Conservation (phyloP, 2,113 vertebrate genomes). For the Saccopteryx bilineata region DNA sequence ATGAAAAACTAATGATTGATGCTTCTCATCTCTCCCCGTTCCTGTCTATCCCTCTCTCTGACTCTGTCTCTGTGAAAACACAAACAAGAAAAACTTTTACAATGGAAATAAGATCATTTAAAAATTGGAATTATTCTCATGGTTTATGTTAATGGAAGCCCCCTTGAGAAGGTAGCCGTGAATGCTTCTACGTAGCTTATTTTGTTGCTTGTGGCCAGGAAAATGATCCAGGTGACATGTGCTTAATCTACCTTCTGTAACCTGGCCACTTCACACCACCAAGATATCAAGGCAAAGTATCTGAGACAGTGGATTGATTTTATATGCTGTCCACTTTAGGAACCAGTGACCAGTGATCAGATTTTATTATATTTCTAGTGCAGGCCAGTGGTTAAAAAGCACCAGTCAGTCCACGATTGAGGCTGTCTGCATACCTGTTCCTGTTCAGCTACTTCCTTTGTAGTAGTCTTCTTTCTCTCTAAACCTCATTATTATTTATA, state of each 20-base stretch:
- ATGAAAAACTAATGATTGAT: too few relatives aligned
- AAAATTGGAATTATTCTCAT: slow-evolving; percentile 31
- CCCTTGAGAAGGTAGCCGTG: background rate
- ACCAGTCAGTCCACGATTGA: background rate
- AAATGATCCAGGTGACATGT: background rate
- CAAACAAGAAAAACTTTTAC: background rate
- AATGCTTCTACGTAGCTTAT: background rate
- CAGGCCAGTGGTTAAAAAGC: background rate
- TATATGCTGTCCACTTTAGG: background rate
- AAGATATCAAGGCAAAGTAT: background rate
- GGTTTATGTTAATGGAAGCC: background rate
- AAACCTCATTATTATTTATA: background rate
- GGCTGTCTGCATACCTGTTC: background rate
- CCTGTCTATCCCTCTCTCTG: too few relatives aligned
- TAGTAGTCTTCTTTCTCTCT: background rate
- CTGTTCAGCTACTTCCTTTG: slow-evolving; percentile 3
- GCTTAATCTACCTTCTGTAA: background rate
- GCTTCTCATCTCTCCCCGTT: too few relatives aligned
- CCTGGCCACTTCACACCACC: background rate
- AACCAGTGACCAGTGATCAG: background rate
- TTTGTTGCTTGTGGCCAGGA: slow-evolving; percentile 16
- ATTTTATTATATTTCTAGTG: background rate
- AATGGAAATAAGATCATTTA: background rate
- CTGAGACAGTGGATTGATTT: background rate
- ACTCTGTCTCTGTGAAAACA: too few relatives aligned